phyloP scores from a whole-genome alignment of 2,888 invertebrate genomes.

The Eurytoma adleriae region DNA sequence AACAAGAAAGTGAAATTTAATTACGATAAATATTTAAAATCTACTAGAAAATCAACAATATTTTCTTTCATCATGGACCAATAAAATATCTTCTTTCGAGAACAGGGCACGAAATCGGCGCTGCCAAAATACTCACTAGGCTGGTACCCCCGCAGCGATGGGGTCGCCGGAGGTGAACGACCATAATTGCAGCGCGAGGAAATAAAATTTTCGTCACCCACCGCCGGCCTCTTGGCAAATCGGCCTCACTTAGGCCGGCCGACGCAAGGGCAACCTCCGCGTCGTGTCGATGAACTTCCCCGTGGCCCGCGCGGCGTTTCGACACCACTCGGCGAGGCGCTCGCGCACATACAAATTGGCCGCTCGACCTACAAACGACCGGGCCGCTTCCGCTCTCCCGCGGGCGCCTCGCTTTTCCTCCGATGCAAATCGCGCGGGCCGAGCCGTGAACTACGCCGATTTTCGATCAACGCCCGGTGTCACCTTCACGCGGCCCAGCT shows the following conservation, averaged over 20 bases:
- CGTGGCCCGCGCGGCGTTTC: not conserved
- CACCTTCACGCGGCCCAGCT: constrained; percentile 19
- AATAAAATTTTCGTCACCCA: constrained; percentile 9
- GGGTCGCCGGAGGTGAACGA: constrained; percentile 14
- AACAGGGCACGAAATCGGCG: not conserved
- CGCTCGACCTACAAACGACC: constrained; percentile 33
- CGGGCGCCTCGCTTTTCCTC: not conserved
- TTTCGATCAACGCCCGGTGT: constrained; percentile 8
- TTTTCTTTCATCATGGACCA: too few relatives aligned
- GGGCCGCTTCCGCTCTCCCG: not conserved
- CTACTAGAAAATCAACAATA: too few relatives aligned
- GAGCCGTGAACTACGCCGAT: not conserved
- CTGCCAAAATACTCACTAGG: too few relatives aligned
- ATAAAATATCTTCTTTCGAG: too few relatives aligned
- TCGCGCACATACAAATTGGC: constrained; percentile 24
- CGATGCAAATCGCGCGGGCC: constrained; percentile 4
- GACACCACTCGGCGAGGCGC: constrained; percentile 16
- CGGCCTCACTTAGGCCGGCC: constrained; percentile 16
- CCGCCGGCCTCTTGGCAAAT: not conserved
- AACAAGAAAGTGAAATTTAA: too few relatives aligned
- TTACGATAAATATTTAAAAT: too few relatives aligned
- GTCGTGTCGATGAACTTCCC: constrained; percentile 19
- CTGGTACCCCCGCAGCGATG: too few relatives aligned
- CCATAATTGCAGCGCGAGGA: constrained; percentile 25
- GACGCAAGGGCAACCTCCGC: constrained; percentile 28